phyloP scores from a whole-genome alignment of 2,113 vertebrate genomes.

The Picathartes gymnocephalus region DNA sequence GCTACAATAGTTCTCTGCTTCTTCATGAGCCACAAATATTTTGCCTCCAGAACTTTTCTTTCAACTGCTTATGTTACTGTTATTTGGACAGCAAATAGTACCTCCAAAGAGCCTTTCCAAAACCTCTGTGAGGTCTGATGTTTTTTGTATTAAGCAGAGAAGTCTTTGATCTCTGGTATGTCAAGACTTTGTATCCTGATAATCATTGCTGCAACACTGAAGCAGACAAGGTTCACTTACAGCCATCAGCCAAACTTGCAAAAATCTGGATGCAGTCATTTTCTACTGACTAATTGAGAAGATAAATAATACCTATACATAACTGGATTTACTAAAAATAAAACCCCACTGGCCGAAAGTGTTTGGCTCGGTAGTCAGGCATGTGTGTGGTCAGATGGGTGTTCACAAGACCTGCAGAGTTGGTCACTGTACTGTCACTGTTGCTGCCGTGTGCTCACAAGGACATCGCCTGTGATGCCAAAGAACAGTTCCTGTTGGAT shows the following conservation, averaged over 20 bases:
- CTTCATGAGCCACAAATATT: background rate
- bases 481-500: background rate
- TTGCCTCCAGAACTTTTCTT: background rate
- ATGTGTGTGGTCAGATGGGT: background rate
- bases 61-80: background rate
- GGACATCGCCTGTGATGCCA: background rate
- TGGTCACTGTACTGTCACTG: background rate
- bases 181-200: background rate
- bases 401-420: background rate
- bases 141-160: background rate
- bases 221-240: fast-evolving
- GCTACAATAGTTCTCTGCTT: background rate
- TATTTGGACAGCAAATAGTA: background rate
- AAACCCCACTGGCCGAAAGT: background rate
- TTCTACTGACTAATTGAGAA: background rate
- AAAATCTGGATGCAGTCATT: background rate
- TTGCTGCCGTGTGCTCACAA: background rate
- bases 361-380: background rate
- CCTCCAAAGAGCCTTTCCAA: background rate
- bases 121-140: background rate
- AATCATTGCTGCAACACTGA: background rate
- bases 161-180: background rate
- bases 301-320: background rate
- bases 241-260: background rate
- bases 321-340: background rate